These are phyloP conservation scores for Brienomyrus brachyistius DNA, from an alignment of 2,113 vertebrate species.

Conservation along the genomic window DNA sequence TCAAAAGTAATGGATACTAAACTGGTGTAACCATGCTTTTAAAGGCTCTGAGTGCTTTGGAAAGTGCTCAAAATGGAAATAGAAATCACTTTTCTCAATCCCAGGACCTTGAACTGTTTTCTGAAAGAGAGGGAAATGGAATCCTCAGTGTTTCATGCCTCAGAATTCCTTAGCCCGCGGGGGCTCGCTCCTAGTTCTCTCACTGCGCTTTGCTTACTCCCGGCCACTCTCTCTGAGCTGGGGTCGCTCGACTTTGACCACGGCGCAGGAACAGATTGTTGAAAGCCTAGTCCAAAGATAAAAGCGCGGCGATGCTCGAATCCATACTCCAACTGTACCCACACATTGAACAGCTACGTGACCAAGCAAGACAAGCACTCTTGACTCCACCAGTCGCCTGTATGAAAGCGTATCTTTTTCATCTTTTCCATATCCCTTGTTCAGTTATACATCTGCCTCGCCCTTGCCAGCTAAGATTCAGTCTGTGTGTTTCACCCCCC, in stretches of 20 bases:
- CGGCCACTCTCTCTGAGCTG: constrained; percentile 36
- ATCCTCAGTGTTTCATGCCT: constrained; percentile 53
- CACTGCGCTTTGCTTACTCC: constrained; percentile 37
- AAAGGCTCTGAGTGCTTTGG: constrained; percentile 44
- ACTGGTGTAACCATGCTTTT: constrained; percentile 56
- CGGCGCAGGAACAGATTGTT: constrained; percentile 41
- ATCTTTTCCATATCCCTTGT: background rate
- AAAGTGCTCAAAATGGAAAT: constrained; percentile 37
- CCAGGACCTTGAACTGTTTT: constrained; percentile 55
- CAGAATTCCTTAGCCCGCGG: constrained; percentile 44
- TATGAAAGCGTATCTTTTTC: background rate
- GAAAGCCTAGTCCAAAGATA: constrained; percentile 49
- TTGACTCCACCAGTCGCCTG: background rate
- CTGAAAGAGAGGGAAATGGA: constrained; percentile 33
- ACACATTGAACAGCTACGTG: constrained; percentile 13
- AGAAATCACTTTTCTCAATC: constrained; percentile 59
- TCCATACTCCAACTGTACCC: constrained; percentile 38
- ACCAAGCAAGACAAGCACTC: constrained; percentile 7
- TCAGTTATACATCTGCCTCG: background rate
- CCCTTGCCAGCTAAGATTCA: background rate
- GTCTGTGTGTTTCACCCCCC: background rate
- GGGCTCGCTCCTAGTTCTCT: background rate
- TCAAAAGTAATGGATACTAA: constrained; percentile 54
- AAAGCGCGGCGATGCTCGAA: constrained; percentile 36
- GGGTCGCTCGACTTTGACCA: constrained; percentile 36